phyloP scores from a whole-genome alignment of 2,888 invertebrate species.

The Drosophila lacicola region DNA sequence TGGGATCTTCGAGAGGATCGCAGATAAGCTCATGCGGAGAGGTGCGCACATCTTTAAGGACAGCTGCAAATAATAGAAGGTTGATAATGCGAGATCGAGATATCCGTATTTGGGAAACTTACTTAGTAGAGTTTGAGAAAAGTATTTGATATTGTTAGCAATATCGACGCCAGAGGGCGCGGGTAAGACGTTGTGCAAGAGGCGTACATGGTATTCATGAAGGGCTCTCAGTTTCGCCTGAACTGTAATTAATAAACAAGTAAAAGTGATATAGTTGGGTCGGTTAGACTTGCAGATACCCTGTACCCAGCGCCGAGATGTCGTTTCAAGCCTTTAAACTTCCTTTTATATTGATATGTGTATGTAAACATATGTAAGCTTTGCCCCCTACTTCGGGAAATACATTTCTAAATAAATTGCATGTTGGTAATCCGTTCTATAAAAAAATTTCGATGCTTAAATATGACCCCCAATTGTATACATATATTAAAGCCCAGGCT shows the following conservation, averaged over 20 bases:
- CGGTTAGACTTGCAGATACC: not conserved
- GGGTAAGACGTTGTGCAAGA: constrained; percentile 95
- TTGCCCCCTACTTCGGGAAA: too few species aligned
- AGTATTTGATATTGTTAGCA: constrained; percentile 98
- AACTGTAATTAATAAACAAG: constrained; percentile 87
- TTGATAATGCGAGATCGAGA: not conserved
- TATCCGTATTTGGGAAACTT: constrained; percentile 84
- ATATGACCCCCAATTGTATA: too few species aligned
- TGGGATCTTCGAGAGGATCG: constrained; percentile 93
- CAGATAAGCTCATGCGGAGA: constrained; percentile 96
- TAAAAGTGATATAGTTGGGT: not conserved
- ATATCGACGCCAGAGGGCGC: constrained; percentile 98
- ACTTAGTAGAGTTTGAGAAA: constrained; percentile 98
- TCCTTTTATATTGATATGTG: too few species aligned
- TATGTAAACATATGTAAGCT: too few species aligned
- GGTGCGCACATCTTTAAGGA: constrained; percentile 97
- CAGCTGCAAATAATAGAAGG: constrained; percentile 87
- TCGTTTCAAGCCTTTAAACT: too few species aligned
- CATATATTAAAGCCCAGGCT: too few species aligned
- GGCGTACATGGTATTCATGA: constrained; percentile 97
- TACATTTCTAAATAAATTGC: too few species aligned
- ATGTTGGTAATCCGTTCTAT: too few species aligned
- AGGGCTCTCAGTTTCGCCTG: constrained; percentile 98
- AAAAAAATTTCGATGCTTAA: too few species aligned
- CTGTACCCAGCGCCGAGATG: too few species aligned